A percentile compares a stretch with the other conserved stretches of the same genome.
phyloP scores from a whole-genome alignment of 2,888 invertebrate genomes.

The Cynaeus angustus region DNA sequence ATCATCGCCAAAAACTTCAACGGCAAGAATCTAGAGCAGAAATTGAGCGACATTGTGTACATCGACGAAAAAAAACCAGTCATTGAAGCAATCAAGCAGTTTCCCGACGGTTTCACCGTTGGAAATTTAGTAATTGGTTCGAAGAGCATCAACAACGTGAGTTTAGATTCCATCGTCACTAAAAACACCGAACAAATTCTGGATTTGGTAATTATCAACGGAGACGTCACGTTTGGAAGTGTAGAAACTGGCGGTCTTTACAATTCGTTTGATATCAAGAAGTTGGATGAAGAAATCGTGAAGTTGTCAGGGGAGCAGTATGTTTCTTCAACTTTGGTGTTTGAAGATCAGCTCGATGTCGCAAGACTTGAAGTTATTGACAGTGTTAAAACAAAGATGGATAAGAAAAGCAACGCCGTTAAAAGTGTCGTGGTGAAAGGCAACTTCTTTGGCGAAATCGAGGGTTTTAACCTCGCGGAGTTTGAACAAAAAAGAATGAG shows the following conservation, averaged over 20 bases:
- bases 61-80: conserved; percentile 63
- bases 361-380: conserved; percentile 66
- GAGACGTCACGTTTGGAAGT: conserved; percentile 71
- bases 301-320: conserved; percentile 69
- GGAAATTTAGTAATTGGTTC: conserved; percentile 69
- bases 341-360: conserved; percentile 63
- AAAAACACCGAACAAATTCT: conserved; percentile 72
- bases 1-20: conserved; percentile 71
- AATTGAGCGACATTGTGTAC: conserved; percentile 72
- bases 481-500: conserved; percentile 66
- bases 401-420: conserved; percentile 40
- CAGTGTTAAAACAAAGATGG: conserved; percentile 65
- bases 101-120: conserved; percentile 69
- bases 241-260: conserved; percentile 69
- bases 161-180: conserved; percentile 72
- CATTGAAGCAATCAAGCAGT: conserved; percentile 72
- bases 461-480: conserved; percentile 67
- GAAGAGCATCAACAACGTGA: conserved; percentile 70
- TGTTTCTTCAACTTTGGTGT: conserved; percentile 68
- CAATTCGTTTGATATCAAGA: conserved; percentile 70
- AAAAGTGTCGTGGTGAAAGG: conserved; percentile 65
- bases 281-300: conserved; percentile 70
- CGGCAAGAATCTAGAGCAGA: conserved; percentile 65
- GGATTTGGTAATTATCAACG: conserved; percentile 67
- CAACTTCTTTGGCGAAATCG: conserved; percentile 66